Base-by-base conservation (phyloP, 53 echinoderm and acorn worm species). In the Henricia sp. region DNA sequence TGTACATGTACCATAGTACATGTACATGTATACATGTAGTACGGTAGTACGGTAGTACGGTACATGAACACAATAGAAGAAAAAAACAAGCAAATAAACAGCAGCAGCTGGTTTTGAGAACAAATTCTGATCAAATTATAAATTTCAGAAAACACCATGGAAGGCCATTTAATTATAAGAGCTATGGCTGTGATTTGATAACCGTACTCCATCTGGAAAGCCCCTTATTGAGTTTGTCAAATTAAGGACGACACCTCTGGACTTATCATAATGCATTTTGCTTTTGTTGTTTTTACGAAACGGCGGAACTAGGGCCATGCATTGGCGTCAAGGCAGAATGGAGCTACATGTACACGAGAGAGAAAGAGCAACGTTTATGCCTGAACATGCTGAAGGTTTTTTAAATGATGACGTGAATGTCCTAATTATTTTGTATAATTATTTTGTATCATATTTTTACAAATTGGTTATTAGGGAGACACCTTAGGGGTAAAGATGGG, bases 261-360 rank as follows among this genome's bases (percentile, higher is more conserved):
- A 23, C 62, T 32, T 34, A 60, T 14, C 29, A 28, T 60, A 60
- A 60, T 60, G 14, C 62, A 60, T 60, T 60, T 60, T 32, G 62
- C 29, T 30, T 34, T 29, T 60, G 29, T 30, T 60, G 30, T 34
- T 34, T 9, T 13, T 44, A 44, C 13, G n/a, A n/a, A n/a, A n/a
- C n/a, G n/a, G 30, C 2, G 10, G 32, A 60, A 13, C 62, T 13
- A 13, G 29, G 32, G 3, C 9, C 17, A 13, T 17, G 3, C 33
- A 23, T 2, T 6, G 33, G 62, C 33, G n/a, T 13, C 17, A 2
- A 1, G 9, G n/a, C 23, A 28, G 27, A 56, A 56, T 24, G 25
- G 27, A 56, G 27, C 9, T 28, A 25, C 9, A 20, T 28, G 56
- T 24, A 1, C 56, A 56, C 27, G 23, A 20, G 9, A 17, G 56